Evolutionary conservation across 2,888 invertebrate species (phyloP), one percentile per base, ranked within the genome.

Genomic region (Ametastegia equiseti): DNA sequence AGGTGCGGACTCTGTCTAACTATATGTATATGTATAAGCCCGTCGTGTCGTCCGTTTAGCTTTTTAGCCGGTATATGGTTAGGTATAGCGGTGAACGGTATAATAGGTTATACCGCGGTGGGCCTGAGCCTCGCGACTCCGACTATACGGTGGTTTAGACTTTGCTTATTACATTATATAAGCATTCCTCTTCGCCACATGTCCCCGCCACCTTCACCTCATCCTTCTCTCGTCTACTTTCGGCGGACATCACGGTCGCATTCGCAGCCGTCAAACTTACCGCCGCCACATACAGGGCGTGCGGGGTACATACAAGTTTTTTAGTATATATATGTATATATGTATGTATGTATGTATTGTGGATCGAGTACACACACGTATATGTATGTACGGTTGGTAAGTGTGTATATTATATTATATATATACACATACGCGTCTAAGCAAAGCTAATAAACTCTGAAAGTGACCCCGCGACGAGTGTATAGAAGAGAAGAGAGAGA

Each of bases 381-480:
- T 42, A 5, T 42, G 9, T 54, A 54, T 54, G 19, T 4, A 54
- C 54, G 42, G 9, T 9, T 54, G 54, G 19, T 15, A 54, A 11
- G n/a, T n/a, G 54, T 15, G 54, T 9, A 54, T 54, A 42, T 9
- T 54, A 54, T 54, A 54, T 15, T 36, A n/a, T 7, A 15, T 23
- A 27, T 45, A 5, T 42, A 45, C 23, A 15, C 6, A 36, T 54
- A 36, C n/a, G 19, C 42, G 60, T 60, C 78, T 60, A 78, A 60
- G 60, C 78, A 78, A 75, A 75, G 75, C 75, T 75, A 75, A 75
- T 50, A 75, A 75, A 75, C 54, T 75, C 54, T 75, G 75, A 75
- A 75, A 75, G 75, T 75, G 75, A 75, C 75, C 75, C 75, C 75
- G 67, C 15, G n/a, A 6, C 33, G 23, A 63, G 23, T 47, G 3